Evolutionary conservation across 2,888 invertebrate species (phyloP).

Genomic region (Molanna angustata): DNA sequence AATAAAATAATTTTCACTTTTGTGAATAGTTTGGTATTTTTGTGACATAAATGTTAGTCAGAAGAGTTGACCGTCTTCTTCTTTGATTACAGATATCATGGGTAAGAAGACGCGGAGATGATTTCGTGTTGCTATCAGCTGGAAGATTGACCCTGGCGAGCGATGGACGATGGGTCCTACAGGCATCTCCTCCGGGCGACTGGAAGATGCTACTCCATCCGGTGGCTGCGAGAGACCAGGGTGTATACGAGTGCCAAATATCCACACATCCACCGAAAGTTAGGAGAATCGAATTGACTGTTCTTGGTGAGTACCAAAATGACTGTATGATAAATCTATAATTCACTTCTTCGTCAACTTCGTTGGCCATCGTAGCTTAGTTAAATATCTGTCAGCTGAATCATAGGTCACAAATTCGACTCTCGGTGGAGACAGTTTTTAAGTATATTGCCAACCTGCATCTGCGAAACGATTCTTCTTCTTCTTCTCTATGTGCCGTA

Average conservation of each 20-base stretch:
- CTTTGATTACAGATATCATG: conserved; percentile 67
- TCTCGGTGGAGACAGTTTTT: too few species aligned
- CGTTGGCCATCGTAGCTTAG: too few species aligned
- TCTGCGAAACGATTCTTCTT: too few species aligned
- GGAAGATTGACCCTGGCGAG: conserved; percentile 63
- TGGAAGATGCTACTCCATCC: conserved; percentile 73
- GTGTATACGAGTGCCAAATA: conserved; percentile 78
- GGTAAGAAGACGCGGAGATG: conserved; percentile 65
- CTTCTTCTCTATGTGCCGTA: too few species aligned
- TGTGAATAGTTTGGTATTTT: too few species aligned
- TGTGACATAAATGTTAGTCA: too few species aligned
- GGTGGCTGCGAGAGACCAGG: conserved; percentile 71
- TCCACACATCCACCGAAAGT: conserved; percentile 75
- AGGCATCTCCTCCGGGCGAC: conserved; percentile 70
- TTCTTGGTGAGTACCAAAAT: conserved; percentile 61
- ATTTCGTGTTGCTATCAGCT: conserved; percentile 67
- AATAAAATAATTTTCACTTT: too few species aligned
- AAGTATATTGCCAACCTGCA: too few species aligned
- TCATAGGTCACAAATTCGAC: too few species aligned
- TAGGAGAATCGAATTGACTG: conserved; percentile 64
- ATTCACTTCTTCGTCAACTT: too few species aligned
- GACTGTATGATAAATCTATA: neutral
- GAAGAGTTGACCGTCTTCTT: too few species aligned
- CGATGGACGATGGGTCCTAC: conserved; percentile 65
- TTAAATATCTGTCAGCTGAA: too few species aligned